Evolutionary conservation across 1,140 invertebrate species (phyloP), one percentile per base, ranked within the genome.

Genomic region (Atopsyche davidsoni): DNA sequence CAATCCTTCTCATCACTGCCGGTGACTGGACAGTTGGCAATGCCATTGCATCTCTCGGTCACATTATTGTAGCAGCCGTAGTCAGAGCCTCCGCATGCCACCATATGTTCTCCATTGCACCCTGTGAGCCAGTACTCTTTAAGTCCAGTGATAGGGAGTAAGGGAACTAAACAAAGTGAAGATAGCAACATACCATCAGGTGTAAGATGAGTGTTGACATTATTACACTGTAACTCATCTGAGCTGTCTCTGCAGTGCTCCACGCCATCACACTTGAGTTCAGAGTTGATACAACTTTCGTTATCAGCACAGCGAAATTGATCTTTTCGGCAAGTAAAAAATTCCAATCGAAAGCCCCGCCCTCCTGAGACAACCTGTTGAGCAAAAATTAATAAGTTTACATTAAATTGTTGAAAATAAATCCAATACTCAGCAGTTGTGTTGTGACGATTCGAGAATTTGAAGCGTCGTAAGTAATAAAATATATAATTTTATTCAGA

Each of bases 11-110:
- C 55, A 34, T 57, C 55, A 13, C 16, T 35, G 2, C 50, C 50
- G 0, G 36, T 46, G 14, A 35, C 43, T 2, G 38, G 22, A 32
- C 55, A 57, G 23, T 57, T 38, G 9, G 46, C 50, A 1, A 46
- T 43, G 11, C 51, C 43, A 22, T 57, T 35, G 28, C 55, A 57
- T 11, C 51, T 31, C 2, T 35, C 28, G 6, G 55, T 57, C 4
- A 36, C 41, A 45, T 57, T 57, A 19, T 57, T 53, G 28, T 40
- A 57, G 39, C 55, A 57, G n/a, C 41, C 51, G 2, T 2, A 18
- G 31, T 57, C 55, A 3, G 42, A 13, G 14, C 47, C 51, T 14
- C 55, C 55, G 17, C 55, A 57, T 10, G 55, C 46, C 7, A 57
- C 13, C 51, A 57, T 53, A 23, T 57, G 46, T 3, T 53, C 51